Conservation (phyloP, 2,888 invertebrate genomes). For the Cacoxenus indagator region DNA sequence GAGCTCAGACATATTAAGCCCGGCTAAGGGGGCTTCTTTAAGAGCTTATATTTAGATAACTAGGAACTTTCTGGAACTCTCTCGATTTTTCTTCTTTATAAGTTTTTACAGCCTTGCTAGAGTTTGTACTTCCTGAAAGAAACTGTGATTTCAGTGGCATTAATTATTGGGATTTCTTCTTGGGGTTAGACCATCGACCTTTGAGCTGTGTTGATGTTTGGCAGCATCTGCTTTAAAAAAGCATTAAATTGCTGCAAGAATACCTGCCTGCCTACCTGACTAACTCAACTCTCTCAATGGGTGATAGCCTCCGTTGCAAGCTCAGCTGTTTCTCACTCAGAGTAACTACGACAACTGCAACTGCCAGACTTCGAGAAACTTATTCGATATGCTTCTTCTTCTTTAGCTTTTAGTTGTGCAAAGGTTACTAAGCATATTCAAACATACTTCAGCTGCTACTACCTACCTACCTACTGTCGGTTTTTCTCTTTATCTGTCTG, state of each 20-base stretch:
- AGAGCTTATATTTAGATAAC: no score
- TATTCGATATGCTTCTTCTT: background rate
- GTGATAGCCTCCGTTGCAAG: background rate
- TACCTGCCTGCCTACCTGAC: background rate
- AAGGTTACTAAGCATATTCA: background rate
- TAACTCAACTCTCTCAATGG: background rate
- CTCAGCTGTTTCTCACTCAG: background rate
- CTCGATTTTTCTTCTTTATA: no score
- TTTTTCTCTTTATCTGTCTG: background rate
- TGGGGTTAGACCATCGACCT: no score
- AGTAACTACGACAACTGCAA: background rate
- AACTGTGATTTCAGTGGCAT: no score
- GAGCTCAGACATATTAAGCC: no score
- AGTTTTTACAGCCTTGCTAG: no score
- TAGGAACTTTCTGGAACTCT: no score
- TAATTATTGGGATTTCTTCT: no score
- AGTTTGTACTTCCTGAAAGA: no score
- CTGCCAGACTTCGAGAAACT: background rate
- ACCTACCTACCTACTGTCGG: no score
- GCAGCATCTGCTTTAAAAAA: conserved; percentile 7
- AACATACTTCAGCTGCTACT: background rate
- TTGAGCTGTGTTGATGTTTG: no score
- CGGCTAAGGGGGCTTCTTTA: no score
- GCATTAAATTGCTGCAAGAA: conserved; percentile 7
- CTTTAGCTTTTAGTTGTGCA: conserved; percentile 15